Conservation (phyloP, 2,797 vertebrate genomes). For the Acanthurus leucopareius region DNA sequence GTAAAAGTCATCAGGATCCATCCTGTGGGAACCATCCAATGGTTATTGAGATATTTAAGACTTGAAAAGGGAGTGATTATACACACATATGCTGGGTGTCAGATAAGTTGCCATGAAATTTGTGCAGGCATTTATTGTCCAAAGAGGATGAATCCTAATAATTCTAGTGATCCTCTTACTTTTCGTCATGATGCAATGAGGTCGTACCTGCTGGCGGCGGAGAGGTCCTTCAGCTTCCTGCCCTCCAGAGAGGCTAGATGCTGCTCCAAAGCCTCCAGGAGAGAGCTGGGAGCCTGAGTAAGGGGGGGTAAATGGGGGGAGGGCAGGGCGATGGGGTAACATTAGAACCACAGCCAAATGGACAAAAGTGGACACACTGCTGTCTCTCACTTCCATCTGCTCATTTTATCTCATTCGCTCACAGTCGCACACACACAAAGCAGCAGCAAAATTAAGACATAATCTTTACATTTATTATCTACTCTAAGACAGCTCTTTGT, state of each 20-base stretch:
- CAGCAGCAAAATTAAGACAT: slow-evolving; percentile 62
- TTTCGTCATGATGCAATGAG: not conserved
- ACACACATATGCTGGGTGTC: no score
- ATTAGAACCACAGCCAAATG: slow-evolving; percentile 58
- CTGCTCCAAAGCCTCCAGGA: slow-evolving; percentile 95
- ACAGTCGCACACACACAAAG: slow-evolving; percentile 9
- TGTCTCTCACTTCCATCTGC: slow-evolving; percentile 49
- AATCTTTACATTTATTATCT: slow-evolving; percentile 61
- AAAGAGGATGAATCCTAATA: no score
- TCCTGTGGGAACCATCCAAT: not conserved
- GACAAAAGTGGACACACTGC: slow-evolving; percentile 53
- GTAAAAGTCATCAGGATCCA: not conserved
- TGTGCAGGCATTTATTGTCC: no score
- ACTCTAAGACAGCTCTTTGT: slow-evolving; percentile 52
- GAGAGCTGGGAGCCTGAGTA: slow-evolving; percentile 91
- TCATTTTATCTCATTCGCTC: slow-evolving; percentile 42
- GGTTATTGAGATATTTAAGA: not conserved
- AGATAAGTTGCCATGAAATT: no score
- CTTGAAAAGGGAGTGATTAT: no score
- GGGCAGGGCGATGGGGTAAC: slow-evolving; percentile 33
- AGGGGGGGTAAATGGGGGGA: slow-evolving; percentile 20
- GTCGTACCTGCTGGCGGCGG: slow-evolving; percentile 89
- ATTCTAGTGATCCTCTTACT: no score
- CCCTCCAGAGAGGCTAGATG: slow-evolving; percentile 96
- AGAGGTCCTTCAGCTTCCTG: slow-evolving; percentile 92